Base-by-base conservation (phyloP, 2,113 vertebrate species). In the Monopterus albus region DNA sequence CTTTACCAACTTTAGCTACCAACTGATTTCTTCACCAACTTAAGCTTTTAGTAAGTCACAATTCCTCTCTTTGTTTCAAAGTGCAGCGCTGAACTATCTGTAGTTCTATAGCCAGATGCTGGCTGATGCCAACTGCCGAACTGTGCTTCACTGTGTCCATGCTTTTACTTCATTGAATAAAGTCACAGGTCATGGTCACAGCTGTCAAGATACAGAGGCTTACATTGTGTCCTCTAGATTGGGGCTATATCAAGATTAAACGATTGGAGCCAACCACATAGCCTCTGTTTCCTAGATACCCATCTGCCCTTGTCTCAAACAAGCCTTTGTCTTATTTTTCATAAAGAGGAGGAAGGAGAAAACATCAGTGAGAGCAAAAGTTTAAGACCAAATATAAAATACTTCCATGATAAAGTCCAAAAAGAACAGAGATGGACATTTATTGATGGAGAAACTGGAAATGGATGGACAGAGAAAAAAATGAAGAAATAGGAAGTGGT, bases 151-250 rank as follows among this genome's bases (percentile, higher is more conserved):
- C 0, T 43, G 20, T 21, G 43, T 51, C 10, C 15, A 17, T 25
- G 6, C 29, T 50, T 51, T 49, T 49, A 17, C 40, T 60, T 75
- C 47, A 68, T 69, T 42, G 49, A 29, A 20, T 3, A 20, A 45
- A 40, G 63, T 79, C 52, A 63, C 39, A 58, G 55, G 55, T 72
- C 69, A 59, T 0, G 9, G 62, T 42, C 15, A 17, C 49, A 59
- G 38, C 57, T 33, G 26, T 51, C 20, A 42, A 42, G 21, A 46
- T 14, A 49, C 58, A 84, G 43, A 72, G 72, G 17, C 65, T 50
- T 33, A 25, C 63, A 79, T 68, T 89, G 75, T 87, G 33, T 55
- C 28, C 26, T 29, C 25, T 43, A 79, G 79, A 72, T 65, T 29
- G 13, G 12, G 38, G 18, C 8, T 45, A 26, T 72, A 46, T 65